Percentiles rank a stretch among this genome's conserved stretches.
Conservation (phyloP, 1,140 invertebrate genomes). For the Lysiphlebus fabarum region DNA sequence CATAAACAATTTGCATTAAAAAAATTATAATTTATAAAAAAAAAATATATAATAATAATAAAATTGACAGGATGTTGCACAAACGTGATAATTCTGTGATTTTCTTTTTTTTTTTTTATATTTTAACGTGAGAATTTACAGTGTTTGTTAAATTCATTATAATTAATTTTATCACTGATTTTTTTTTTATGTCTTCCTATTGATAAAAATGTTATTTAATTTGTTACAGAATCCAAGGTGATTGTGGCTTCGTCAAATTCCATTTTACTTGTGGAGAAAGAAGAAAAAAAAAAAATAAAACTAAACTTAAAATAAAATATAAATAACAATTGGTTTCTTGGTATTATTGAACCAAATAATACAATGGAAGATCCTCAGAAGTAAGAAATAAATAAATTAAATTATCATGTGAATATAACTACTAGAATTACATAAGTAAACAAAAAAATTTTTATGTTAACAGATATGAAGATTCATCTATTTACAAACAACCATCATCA, state of each 20-base stretch:
- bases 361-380: constrained; percentile 40
- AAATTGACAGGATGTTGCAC: no score
- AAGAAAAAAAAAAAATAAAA: no score
- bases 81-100: no score
- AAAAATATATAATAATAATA: no score
- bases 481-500: constrained; percentile 33
- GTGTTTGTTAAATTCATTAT: background rate
- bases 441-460: background rate
- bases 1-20: no score
- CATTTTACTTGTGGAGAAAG: constrained; percentile 7
- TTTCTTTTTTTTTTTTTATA: no score
- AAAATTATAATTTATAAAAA: no score
- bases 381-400: constrained; percentile 26
- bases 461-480: constrained; percentile 35
- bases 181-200: constrained; percentile 2
- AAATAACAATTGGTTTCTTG: constrained; percentile 17
- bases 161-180: constrained; percentile 3
- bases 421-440: background rate
- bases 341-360: constrained; percentile 13
- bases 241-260: constrained; percentile 24
- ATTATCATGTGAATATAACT: background rate
- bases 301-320: no score
- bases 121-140: no score
- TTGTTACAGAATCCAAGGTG: constrained; percentile 37
- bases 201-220: constrained; percentile 5